Percentiles rank a stretch among this genome's conserved stretches.
Evolutionary conservation across 2,888 invertebrate species (phyloP).

Genomic region (Eupithecia abbreviata): DNA sequence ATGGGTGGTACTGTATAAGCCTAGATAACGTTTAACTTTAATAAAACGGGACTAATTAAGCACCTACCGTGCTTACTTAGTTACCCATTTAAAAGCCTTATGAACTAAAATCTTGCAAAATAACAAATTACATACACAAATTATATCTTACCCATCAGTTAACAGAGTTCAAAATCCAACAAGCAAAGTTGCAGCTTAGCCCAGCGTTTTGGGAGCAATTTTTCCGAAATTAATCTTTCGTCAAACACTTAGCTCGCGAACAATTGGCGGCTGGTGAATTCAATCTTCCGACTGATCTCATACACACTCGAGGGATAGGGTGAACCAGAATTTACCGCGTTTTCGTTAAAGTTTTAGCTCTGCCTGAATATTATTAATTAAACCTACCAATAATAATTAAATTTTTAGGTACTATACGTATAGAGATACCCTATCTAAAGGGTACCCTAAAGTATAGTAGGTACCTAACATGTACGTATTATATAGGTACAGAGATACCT

Average conservation of each 20-base stretch:
- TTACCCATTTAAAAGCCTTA: neutral
- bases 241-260: constrained; percentile 73
- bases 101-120: neutral
- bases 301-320: constrained; percentile 27
- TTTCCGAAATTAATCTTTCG: constrained; percentile 79
- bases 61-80: neutral
- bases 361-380: no score
- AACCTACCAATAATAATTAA: no score
- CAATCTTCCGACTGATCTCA: constrained; percentile 61
- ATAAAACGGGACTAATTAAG: neutral
- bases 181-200: constrained; percentile 17
- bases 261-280: constrained; percentile 64
- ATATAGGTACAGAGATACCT: no score
- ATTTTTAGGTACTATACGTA: no score
- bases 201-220: constrained; percentile 53
- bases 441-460: no score
- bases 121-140: neutral
- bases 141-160: neutral
- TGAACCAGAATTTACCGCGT: neutral
- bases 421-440: no score
- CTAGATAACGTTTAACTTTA: neutral
- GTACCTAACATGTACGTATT: no score
- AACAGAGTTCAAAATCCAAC: constrained; percentile 19
- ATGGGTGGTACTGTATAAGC: neutral
- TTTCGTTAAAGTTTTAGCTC: neutral